Evolutionary conservation across 2,888 invertebrate genomes (phyloP).

Genomic region (Allophyes oxyacanthae): DNA sequence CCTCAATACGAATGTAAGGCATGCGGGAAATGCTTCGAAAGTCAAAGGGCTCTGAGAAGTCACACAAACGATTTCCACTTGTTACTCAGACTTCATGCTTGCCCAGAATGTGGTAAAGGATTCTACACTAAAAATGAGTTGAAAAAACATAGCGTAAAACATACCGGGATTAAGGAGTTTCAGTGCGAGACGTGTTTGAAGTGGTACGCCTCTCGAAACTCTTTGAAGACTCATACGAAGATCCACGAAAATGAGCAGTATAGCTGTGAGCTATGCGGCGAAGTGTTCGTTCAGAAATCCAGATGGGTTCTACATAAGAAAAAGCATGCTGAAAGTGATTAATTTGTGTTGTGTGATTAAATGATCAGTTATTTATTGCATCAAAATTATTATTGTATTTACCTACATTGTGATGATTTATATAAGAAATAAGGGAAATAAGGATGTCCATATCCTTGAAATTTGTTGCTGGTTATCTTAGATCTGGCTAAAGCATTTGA

Average conservation of each 20-base stretch:
- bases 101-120: constrained; percentile 55
- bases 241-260: constrained; percentile 18
- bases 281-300: constrained; percentile 22
- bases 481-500: too few species aligned
- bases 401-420: too few species aligned
- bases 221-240: constrained; percentile 20
- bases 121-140: constrained; percentile 35
- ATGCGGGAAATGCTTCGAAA: constrained; percentile 63
- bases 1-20: constrained; percentile 60
- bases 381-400: too few species aligned
- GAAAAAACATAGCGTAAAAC: constrained; percentile 35
- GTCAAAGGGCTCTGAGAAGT: constrained; percentile 52
- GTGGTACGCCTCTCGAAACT: constrained; percentile 13
- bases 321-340: constrained; percentile 20
- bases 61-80: constrained; percentile 67
- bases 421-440: too few species aligned
- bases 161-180: constrained; percentile 35
- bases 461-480: too few species aligned
- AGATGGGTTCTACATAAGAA: constrained; percentile 27
- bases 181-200: constrained; percentile 38
- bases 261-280: constrained; percentile 25
- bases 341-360: too few species aligned
- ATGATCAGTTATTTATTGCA: background rate
- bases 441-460: too few species aligned
- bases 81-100: constrained; percentile 64